Evolutionary conservation across 2,797 vertebrate genomes (phyloP).

Genomic region (Lepus townsendii): DNA sequence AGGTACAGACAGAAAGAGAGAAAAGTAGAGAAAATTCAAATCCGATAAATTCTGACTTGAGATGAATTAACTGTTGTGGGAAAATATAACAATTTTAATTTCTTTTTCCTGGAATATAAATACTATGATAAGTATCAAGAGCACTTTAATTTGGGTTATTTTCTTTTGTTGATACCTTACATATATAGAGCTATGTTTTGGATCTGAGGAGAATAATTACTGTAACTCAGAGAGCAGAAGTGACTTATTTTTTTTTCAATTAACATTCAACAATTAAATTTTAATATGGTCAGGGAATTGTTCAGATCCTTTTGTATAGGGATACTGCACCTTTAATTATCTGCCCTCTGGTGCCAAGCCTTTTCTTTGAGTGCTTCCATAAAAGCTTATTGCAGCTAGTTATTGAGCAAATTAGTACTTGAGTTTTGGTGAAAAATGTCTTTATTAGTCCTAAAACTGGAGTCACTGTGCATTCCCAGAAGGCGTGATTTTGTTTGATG

Average conservation of each 20-base stretch:
- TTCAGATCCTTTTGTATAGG: constrained; percentile 90
- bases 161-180: constrained; percentile 75
- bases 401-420: constrained; percentile 92
- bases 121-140: constrained; percentile 1
- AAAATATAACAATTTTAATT: constrained; percentile 51
- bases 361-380: constrained; percentile 91
- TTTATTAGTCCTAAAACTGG: constrained; percentile 96
- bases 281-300: constrained; percentile 92
- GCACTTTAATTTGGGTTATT: constrained; percentile 62
- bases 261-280: constrained; percentile 92
- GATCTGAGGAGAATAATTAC: constrained; percentile 89
- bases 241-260: constrained; percentile 89
- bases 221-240: constrained; percentile 87
- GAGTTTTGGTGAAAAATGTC: constrained; percentile 94
- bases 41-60: background rate
- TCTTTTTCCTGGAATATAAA: background rate
- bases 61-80: background rate
- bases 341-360: constrained; percentile 91
- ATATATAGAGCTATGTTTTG: constrained; percentile 79
- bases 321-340: constrained; percentile 92
- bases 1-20: background rate
- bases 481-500: constrained; percentile 97
- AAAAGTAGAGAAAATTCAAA: background rate
- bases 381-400: constrained; percentile 92
- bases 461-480: constrained; percentile 95